Percentiles rank a stretch among this genome's conserved stretches.
Evolutionary conservation across 2,797 vertebrate species (phyloP).

Genomic region (Halcyon chelicuti): DNA sequence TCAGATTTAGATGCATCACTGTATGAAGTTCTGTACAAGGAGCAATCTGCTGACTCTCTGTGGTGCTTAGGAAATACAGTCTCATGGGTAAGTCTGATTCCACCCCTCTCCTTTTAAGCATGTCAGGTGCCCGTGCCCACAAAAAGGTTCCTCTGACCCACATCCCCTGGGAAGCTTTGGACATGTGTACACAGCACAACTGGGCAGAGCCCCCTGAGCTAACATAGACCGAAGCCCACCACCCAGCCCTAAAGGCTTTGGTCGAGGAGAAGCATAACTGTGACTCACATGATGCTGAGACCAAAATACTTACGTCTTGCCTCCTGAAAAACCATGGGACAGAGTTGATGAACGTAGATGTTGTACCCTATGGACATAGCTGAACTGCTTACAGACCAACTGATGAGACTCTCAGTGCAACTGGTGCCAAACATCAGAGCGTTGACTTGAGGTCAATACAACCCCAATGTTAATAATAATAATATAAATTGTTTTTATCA

Average conservation of each 20-base stretch:
- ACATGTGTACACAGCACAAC: not conserved
- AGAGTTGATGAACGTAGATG: not conserved
- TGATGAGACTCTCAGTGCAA: fast-evolving
- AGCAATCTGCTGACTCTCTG: not conserved
- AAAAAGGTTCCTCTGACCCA: not conserved
- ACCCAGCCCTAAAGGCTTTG: not conserved
- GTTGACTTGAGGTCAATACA: not conserved
- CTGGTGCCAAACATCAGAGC: not conserved
- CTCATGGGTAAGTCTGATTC: not conserved
- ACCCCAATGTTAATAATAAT: not conserved
- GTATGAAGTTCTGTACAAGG: not conserved
- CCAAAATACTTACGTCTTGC: not conserved
- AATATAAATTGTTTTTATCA: not conserved
- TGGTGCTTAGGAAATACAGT: not conserved
- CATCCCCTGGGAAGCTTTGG: not conserved
- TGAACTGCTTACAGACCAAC: not conserved
- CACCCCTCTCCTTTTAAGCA: not conserved
- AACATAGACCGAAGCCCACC: not conserved
- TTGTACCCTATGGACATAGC: not conserved
- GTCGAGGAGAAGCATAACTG: not conserved
- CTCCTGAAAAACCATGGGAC: not conserved
- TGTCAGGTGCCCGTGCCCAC: not conserved
- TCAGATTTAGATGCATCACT: not conserved
- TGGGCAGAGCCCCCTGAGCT: not conserved
- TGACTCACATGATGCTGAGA: not conserved